phyloP scores from a whole-genome alignment of 2,797 vertebrate species.

The Leptoclinus maculatus region DNA sequence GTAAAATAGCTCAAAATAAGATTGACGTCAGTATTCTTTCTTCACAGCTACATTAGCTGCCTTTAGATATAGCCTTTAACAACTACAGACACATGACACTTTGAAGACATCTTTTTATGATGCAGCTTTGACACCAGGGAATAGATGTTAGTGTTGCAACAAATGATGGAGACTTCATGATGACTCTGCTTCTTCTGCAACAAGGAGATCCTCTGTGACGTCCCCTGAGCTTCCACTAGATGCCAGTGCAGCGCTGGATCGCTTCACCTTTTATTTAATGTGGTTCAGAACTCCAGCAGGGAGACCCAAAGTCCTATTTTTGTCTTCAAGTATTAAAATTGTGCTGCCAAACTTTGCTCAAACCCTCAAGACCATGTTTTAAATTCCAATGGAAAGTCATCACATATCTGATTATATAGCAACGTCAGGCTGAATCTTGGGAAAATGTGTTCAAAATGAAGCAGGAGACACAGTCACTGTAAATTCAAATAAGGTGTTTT shows the following conservation, averaged over 20 bases:
- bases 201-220: not conserved
- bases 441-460: not conserved
- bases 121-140: not conserved
- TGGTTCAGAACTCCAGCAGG: not conserved
- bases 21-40: not conserved
- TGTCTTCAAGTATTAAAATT: not conserved
- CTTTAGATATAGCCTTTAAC: not conserved
- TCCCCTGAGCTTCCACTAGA: slow-evolving; percentile 25
- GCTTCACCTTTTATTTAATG: not conserved
- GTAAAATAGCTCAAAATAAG: not conserved
- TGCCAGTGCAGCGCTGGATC: slow-evolving; percentile 14
- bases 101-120: not conserved
- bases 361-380: not conserved
- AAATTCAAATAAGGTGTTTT: not conserved
- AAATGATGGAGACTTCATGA: not conserved
- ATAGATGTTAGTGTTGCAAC: not conserved
- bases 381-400: not conserved
- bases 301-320: not conserved
- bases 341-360: not conserved
- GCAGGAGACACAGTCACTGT: not conserved
- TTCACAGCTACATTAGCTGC: not conserved
- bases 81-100: not conserved
- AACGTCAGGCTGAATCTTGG: not conserved
- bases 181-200: not conserved
- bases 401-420: not conserved